phyloP scores from a whole-genome alignment of 92 coral and sea anemone species.

The Phenganax marumi region DNA sequence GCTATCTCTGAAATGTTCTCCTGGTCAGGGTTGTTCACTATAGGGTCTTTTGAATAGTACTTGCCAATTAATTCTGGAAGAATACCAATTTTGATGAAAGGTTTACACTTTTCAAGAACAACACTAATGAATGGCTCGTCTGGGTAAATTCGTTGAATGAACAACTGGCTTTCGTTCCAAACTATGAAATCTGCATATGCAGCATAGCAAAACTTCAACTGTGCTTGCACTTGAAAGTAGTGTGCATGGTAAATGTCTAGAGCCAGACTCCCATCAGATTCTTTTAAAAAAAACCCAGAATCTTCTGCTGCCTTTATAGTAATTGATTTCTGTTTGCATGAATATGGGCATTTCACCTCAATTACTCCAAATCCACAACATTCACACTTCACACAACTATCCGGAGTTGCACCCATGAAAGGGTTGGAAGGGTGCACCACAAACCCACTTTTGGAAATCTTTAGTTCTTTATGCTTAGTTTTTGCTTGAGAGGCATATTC shows the following conservation, averaged over 20 bases:
- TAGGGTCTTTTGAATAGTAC: background rate
- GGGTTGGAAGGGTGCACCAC: background rate
- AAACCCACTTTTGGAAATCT: background rate
- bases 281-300: background rate
- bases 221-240: background rate
- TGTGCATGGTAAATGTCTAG: background rate
- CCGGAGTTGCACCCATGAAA: background rate
- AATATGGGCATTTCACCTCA: background rate
- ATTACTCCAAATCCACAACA: constrained; percentile 2
- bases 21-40: too few relatives aligned
- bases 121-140: background rate
- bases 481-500: background rate
- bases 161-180: background rate
- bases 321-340: background rate
- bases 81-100: background rate
- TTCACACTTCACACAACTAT: background rate
- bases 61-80: background rate
- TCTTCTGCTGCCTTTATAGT: background rate
- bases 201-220: background rate
- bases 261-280: background rate
- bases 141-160: background rate
- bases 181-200: background rate
- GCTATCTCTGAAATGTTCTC: background rate
- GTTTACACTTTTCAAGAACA: background rate
- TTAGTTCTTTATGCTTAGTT: background rate